Base-by-base conservation (phyloP, 2,113 vertebrate genomes). In the Calypte anna region DNA sequence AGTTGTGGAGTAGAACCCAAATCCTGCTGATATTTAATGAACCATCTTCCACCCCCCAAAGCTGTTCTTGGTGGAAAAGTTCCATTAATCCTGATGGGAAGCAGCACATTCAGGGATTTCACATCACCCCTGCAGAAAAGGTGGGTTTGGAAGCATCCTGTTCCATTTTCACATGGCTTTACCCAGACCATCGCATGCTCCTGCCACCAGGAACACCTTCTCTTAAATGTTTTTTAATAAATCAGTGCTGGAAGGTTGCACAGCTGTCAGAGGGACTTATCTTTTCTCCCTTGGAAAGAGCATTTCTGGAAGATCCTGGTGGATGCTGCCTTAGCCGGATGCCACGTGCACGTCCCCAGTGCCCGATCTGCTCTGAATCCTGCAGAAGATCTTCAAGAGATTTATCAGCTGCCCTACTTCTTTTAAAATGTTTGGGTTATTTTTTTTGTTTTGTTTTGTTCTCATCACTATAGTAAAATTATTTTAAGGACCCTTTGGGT, bases 391-490 rank as follows among this genome's bases (percentile, higher is more conserved):
- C 91, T 91, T 88, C 18, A 46, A 21, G 63, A 86, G 66, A 86
- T 86, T 82, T 70, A 6, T 66, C 9, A 1, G 78, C 28, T 89
- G 70, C 70, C 72, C 90, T 88, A 48, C 62, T 92, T 93, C 7
- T 36, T 70, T 74, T 62, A 4, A 82, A 68, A 63, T 31, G 14
- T 76, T 92, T 38, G n/a, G 20, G 20, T 16, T 62, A 1, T 74
- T 66, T 6, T 74, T 74, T 66, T 6, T 33, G 43, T 24, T 27
- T 36, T 48, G n/a, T 70, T 85, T 91, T 82, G 21, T 66, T 89
- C 80, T 77, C 48, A 10, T 91, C 80, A 11, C 82, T 40, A 3
- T 25, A 91, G 86, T 95, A 62, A 93, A 92, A 88, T 96, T 38
- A 66, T 95, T 96, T 94, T 82, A 72, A 76, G 0, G 15, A 73